Evolutionary conservation across 2,113 vertebrate species (phyloP), one percentile per base, ranked within the genome.

Genomic region (Phasianus colchicus): DNA sequence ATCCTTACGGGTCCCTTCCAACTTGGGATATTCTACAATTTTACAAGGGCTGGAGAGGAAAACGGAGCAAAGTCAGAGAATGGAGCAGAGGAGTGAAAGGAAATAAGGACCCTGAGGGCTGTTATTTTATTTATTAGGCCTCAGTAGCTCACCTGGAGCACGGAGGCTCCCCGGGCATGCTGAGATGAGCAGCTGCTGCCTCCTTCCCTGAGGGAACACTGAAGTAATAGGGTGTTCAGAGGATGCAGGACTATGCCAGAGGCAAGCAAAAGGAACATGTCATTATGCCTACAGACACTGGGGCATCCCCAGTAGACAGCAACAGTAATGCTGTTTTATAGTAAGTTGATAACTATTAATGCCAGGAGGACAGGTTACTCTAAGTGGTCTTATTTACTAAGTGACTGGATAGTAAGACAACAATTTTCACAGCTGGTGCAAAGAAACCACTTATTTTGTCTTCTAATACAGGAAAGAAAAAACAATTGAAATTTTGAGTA

Each of bases 141-240:
- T 30, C 0, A 0, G 32, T 27, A 25, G 6, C 11, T 58, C 29
- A 30, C 20, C 16, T 13, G 29, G 45, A 38, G 7, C 0, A 3
- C 12, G 36, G 50, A 47, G 32, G 34, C 21, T 61, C 60, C 40
- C n/a, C 18, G 1, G 0, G 34, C 25, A 4, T 20, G n/a, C 25
- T 1, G 0, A 77, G 58, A 48, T 2, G 15, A 86, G 45, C 58
- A 61, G 21, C 40, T 72, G 30, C 19, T 55, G 15, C 34, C 58
- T 38, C 52, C 71, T 82, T 72, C 71, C 45, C 76, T 54, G 71
- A 1, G 1, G 34, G 52, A 72, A 77, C 89, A 48, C 17, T 0
- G 0, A 77, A 40, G 45, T 36, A 60, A 71, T 25, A 52, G 58
- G 29, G 38, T 72, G 60, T 42, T 73, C 34, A 42, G 40, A 27